Conservation (phyloP, 2,113 vertebrate genomes). For the Pterophyllum scalare region DNA sequence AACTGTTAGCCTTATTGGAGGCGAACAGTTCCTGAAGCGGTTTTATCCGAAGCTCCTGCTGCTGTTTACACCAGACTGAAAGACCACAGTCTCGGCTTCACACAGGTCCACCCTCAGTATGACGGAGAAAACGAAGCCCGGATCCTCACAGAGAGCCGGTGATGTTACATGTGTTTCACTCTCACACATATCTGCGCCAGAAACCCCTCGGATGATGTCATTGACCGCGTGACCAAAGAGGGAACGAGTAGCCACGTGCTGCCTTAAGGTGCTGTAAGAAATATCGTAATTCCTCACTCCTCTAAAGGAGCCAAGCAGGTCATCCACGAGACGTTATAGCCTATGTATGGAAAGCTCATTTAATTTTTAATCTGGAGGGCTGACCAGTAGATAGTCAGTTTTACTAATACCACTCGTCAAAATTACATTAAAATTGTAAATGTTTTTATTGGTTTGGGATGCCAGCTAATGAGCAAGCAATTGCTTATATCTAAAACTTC, state of each 20-base stretch:
- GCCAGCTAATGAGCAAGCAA: neutral
- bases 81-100: neutral
- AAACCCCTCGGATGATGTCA: slow-evolving; percentile 42
- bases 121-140: neutral
- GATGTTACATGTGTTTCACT: slow-evolving; percentile 20
- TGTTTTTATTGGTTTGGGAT: slow-evolving; percentile 10
- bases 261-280: slow-evolving; percentile 19
- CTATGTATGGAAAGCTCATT: neutral
- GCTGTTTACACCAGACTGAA: neutral
- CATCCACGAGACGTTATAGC: too few species aligned
- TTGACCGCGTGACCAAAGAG: slow-evolving; percentile 30
- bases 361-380: neutral
- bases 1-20: neutral
- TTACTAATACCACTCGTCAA: neutral
- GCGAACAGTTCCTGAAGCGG: neutral
- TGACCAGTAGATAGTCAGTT: neutral
- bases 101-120: neutral
- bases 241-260: neutral
- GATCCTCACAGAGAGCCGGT: neutral
- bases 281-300: neutral
- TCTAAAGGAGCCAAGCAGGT: neutral
- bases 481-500: neutral
- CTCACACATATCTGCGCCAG: neutral
- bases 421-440: neutral
- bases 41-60: too few species aligned